Evolutionary conservation across 1,140 invertebrate species (phyloP).

Genomic region (Berghia stephanieae): DNA sequence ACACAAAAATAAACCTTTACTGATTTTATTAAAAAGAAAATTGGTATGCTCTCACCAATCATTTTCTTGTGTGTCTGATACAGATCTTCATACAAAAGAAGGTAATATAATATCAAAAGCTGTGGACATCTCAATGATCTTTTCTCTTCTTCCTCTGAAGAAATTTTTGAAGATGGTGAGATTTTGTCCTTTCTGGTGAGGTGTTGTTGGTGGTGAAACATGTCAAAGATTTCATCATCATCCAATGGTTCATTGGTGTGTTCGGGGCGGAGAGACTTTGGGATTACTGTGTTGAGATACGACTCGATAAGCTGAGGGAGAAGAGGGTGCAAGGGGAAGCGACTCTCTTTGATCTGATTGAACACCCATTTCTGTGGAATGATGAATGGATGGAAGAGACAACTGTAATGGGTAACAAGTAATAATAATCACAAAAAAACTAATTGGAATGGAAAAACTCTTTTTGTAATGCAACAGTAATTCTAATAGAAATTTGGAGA

Average conservation of each 20-base stretch:
- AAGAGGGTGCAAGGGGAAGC: slow-evolving; percentile 89
- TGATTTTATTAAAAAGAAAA: background rate
- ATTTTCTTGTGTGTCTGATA: slow-evolving; percentile 81
- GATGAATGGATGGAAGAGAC: background rate
- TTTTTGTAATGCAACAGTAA: too few species aligned
- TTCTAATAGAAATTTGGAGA: too few species aligned
- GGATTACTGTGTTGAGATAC: slow-evolving; percentile 91
- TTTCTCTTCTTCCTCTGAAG: too few species aligned
- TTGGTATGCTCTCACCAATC: slow-evolving; percentile 63
- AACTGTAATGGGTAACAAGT: background rate
- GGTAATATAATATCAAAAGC: slow-evolving; percentile 89
- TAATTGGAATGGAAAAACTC: too few species aligned
- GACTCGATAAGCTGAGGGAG: slow-evolving; percentile 93
- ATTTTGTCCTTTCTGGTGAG: too few species aligned
- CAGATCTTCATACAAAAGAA: slow-evolving; percentile 92
- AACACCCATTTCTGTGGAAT: slow-evolving; percentile 85
- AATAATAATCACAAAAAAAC: background rate
- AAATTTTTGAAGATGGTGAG: too few species aligned
- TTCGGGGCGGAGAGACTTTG: slow-evolving; percentile 72
- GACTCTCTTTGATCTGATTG: slow-evolving; percentile 86
- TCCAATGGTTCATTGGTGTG: slow-evolving; percentile 91
- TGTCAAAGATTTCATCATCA: slow-evolving; percentile 86
- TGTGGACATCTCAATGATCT: too few species aligned
- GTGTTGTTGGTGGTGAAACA: slow-evolving; percentile 75
- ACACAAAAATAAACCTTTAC: slow-evolving; percentile 29